Conservation (phyloP, 2,888 invertebrate species). For the Fabriciana adippe region DNA sequence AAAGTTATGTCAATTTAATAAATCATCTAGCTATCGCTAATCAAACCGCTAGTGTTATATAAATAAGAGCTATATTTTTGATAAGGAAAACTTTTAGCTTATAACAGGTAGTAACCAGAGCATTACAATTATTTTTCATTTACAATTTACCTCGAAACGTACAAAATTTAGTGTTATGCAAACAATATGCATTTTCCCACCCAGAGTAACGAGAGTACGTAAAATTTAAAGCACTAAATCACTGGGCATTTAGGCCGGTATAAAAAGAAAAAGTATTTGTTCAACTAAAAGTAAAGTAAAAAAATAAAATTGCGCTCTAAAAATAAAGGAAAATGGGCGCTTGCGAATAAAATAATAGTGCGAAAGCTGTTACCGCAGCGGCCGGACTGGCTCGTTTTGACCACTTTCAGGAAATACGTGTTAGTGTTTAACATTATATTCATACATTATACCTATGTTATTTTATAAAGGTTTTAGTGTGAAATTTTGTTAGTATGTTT, state of each 20-base stretch:
- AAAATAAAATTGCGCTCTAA: constrained; percentile 10
- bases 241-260: constrained; percentile 24
- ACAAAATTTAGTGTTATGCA: not conserved
- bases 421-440: not conserved
- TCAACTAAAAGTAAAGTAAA: constrained; percentile 23
- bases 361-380: constrained; percentile 25
- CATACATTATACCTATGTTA: not conserved
- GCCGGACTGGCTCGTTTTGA: constrained; percentile 10
- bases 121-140: not conserved
- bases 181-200: constrained; percentile 9
- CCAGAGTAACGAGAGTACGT: not conserved
- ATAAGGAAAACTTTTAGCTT: too few relatives aligned
- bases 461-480: not conserved
- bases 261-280: constrained; percentile 28
- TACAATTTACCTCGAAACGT: not conserved
- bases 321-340: constrained; percentile 26
- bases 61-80: too few relatives aligned
- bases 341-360: constrained; percentile 23
- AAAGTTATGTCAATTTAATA: too few relatives aligned
- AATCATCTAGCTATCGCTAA: too few relatives aligned
- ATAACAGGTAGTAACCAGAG: too few relatives aligned
- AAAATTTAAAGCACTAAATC: constrained; percentile 20
- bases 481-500: not conserved
- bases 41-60: too few relatives aligned
- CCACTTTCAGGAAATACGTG: not conserved